These are phyloP conservation scores for Thalassophryne amazonica DNA, from an alignment of 2,797 vertebrate species.

Conservation along the genomic window DNA sequence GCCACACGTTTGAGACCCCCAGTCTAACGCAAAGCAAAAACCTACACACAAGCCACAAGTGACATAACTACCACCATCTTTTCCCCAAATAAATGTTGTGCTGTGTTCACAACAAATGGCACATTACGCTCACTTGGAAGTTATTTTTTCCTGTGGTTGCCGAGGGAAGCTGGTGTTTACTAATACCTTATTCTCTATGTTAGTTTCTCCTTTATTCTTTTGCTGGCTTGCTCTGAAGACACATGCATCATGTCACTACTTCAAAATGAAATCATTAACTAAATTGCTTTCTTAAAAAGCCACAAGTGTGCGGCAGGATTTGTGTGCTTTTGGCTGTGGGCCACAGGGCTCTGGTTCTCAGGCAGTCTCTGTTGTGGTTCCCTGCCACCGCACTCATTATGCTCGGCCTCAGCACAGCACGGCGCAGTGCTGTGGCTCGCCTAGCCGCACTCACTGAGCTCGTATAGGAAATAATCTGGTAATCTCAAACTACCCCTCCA, in stretches of 20 bases:
- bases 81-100: conserved; percentile 23
- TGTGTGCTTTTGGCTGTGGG: conserved; percentile 73
- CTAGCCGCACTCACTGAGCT: conserved; percentile 58
- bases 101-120: conserved; percentile 36
- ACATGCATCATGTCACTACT: conserved; percentile 70
- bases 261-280: conserved; percentile 81
- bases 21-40: conserved; percentile 29
- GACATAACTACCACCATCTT: conserved; percentile 23
- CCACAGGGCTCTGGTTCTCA: conserved; percentile 74
- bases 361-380: conserved; percentile 82
- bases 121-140: conserved; percentile 28
- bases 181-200: conserved; percentile 48
- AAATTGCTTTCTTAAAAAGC: conserved; percentile 80
- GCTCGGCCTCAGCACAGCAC: conserved; percentile 64
- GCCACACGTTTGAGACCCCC: no score
- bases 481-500: conserved; percentile 76
- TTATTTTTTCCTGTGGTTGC: conserved; percentile 49
- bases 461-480: conserved; percentile 78
- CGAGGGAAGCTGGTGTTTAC: conserved; percentile 52
- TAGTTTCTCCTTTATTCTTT: conserved; percentile 37
- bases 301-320: conserved; percentile 73
- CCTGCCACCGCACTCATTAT: conserved; percentile 77
- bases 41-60: conserved; percentile 14
- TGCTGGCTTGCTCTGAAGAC: conserved; percentile 48
- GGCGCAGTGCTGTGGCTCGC: conserved; percentile 50